Base-by-base conservation (phyloP, 2,888 invertebrate species). In the Microplitis deprimator region DNA sequence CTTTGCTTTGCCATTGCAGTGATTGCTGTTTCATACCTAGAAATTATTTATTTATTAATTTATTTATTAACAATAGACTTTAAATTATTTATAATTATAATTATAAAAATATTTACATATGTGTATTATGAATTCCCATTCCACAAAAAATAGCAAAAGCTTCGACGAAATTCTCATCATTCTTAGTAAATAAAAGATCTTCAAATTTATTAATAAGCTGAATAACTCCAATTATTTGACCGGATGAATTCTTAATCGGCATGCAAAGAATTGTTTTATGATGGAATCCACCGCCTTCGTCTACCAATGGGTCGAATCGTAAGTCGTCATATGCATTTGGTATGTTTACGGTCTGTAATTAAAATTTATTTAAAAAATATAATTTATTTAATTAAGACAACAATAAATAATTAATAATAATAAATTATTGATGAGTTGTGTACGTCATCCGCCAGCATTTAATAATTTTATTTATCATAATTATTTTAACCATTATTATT, bases 101-200 rank as follows among this genome's bases (percentile, higher is more conserved):
- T 13, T 40, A n/a, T 16, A 17, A 20, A 7, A 20, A 17, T 70
- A 89, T 90, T 91, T 87, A 92, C 97, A 97, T 98, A 89, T 97
- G 96, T 74, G 97, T 98, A 89, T 98, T 98, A 91, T 98, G 96
- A 80, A 98, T 97, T 75, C 98, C 98, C 95, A 98, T 96, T 59
- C 98, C 98, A 91, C 97, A 98, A 91, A 98, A 98, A 85, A 98
- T 98, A 80, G 98, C 97, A 90, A 98, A 98, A 2, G 98, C 98
- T 91, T 98, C 98, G 82, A 98, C 96, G 88, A 98, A 96, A 91
- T 98, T 97, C 91, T 98, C 97, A 89, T 98, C 98, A 90, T 97
- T 98, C 90, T 96, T 96, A 84, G 97, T 97, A 91, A 98, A 98
- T 39, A 94, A 93, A 84, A 96, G 92, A 84, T 95, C 95, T 90